These are phyloP conservation scores for Idaea biselata DNA, from an alignment of 2,888 invertebrate genomes.

Conservation along the genomic window DNA sequence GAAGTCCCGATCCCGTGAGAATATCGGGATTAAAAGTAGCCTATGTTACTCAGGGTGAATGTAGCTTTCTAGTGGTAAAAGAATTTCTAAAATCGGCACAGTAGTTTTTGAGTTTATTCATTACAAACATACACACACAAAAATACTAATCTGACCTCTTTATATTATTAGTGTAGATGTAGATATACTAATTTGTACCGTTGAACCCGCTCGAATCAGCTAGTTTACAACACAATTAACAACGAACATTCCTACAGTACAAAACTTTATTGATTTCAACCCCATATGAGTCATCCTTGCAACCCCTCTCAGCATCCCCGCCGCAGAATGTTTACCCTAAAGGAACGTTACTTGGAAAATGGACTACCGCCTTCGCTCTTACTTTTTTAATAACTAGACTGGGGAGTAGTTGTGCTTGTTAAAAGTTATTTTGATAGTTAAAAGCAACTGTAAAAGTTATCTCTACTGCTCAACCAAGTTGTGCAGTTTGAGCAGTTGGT, in stretches of 20 bases:
- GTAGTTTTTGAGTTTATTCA: too few relatives aligned
- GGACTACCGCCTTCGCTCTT: slow-evolving; percentile 33
- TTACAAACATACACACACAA: too few relatives aligned
- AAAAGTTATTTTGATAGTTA: slow-evolving; percentile 22
- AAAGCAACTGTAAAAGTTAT: not conserved
- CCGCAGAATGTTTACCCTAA: slow-evolving; percentile 56
- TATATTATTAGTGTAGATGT: too few relatives aligned
- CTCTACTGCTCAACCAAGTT: too few relatives aligned
- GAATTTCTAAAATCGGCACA: too few relatives aligned
- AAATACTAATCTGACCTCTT: too few relatives aligned
- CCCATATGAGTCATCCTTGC: slow-evolving; percentile 69
- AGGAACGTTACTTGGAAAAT: not conserved
- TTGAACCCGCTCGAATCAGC: not conserved
- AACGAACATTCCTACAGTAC: slow-evolving; percentile 7
- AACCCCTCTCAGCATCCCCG: slow-evolving; percentile 44
- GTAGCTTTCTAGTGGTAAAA: too few relatives aligned
- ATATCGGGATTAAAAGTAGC: too few relatives aligned
- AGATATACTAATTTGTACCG: too few relatives aligned
- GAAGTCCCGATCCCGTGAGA: too few relatives aligned
- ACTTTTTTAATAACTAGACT: slow-evolving; percentile 16
- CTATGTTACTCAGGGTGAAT: too few relatives aligned
- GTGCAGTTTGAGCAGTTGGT: too few relatives aligned
- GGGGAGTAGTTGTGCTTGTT: slow-evolving; percentile 25
- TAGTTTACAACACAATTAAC: not conserved
- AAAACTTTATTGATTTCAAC: slow-evolving; percentile 71